A percentile compares a stretch with the other conserved stretches of the same genome.
These are phyloP conservation scores for Erythrocercus mccallii DNA, from an alignment of 2,113 vertebrate genomes.

Conservation along the genomic window DNA sequence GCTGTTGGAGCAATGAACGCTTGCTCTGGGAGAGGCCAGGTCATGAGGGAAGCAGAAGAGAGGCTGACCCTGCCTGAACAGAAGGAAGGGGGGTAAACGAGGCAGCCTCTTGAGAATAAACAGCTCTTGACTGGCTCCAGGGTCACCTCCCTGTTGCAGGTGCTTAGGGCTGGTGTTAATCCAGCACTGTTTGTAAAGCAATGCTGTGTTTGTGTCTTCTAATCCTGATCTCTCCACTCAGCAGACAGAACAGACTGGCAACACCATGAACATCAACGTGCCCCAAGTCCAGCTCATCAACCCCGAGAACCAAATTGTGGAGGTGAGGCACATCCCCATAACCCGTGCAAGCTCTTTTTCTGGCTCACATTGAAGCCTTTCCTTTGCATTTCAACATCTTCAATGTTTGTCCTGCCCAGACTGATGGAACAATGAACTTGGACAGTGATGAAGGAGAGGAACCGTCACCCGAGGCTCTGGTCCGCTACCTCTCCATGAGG, in stretches of 20 bases:
- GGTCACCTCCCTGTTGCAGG: not conserved
- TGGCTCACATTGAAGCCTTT: not conserved
- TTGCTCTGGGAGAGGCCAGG: not conserved
- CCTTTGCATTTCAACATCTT: not conserved
- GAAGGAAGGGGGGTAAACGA: not conserved
- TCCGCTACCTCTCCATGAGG: slow-evolving; percentile 96
- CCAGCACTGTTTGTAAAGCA: not conserved
- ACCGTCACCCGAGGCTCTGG: slow-evolving; percentile 94
- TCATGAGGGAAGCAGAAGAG: not conserved
- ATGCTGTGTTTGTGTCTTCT: not conserved
- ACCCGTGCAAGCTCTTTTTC: not conserved
- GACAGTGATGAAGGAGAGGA: slow-evolving; percentile 98
- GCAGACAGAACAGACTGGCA: slow-evolving; percentile 85
- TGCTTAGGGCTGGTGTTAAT: not conserved
- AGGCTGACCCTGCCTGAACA: not conserved
- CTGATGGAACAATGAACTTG: slow-evolving; percentile 90
- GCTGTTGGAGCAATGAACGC: not conserved
- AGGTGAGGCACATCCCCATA: slow-evolving; percentile 75
- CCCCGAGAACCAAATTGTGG: slow-evolving; percentile 98
- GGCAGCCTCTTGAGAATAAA: not conserved
- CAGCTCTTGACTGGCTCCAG: not conserved
- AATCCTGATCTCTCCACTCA: not conserved
- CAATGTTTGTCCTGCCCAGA: slow-evolving; percentile 63
- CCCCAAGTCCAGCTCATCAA: slow-evolving; percentile 99
- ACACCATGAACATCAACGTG: slow-evolving; percentile 88